Base-by-base conservation (phyloP, 1,140 invertebrate species). In the Hycleus cichorii region DNA sequence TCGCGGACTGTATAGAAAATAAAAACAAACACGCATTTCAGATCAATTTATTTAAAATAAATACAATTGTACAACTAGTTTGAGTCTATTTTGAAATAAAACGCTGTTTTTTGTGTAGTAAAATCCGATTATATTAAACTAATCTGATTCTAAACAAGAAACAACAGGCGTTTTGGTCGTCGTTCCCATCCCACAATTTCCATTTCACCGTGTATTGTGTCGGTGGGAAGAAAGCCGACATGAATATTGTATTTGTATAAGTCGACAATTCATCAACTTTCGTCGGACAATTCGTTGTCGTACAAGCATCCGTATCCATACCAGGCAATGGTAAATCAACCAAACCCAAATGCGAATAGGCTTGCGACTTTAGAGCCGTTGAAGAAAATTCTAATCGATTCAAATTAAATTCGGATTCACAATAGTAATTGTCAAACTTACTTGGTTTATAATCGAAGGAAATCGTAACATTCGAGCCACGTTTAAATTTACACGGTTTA, bases 251-350 rank as follows among this genome's bases (percentile, higher is more conserved):
- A 45, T 59, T 49, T 12, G 42, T 60, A 38, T 63, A 63, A 7
- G 49, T 59, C 18, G 53, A 47, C 11, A 26, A 11, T 10, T 42
- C 48, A 9, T 39, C 49, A 18, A 18, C 18, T 18, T 18, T 18
- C 18, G 18, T 18, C 18, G 18, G 18, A 18, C 18, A 18, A 18
- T 32, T 32, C 26, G 39, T 40, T 39, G 38, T 47, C 7, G 38
- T 47, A 44, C 61, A 63, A 3, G 50, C 61, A 48, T 63, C 49
- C 38, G 47, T 63, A 27, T 63, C 57, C 61, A 63, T 63, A 26
- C 61, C 61, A 9, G 54, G 49, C 25, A 63, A 39, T 10, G 61
- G 61, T 24, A 63, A 44, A 53, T 63, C 61, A 46, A 63, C 26
- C 9, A 62, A 38, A 26, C 43, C 11, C 27, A 45, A 58, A 12